These are phyloP conservation scores for Danio jaintianensis DNA, from an alignment of 2,797 vertebrate genomes.

Conservation along the genomic window DNA sequence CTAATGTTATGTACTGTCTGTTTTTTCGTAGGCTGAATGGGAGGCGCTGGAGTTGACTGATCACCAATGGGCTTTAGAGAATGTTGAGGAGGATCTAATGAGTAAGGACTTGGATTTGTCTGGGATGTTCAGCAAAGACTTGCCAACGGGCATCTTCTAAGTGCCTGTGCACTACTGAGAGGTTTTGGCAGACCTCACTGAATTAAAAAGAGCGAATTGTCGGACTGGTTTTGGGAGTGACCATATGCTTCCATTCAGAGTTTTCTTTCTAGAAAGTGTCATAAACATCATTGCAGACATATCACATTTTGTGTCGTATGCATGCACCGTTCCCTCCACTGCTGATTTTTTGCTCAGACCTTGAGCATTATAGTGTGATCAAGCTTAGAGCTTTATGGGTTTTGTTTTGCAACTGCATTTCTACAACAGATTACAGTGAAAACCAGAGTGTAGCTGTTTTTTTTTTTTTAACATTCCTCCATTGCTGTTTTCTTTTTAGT, in stretches of 20 bases:
- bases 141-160: conserved; percentile 96
- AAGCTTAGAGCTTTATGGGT: conserved; percentile 17
- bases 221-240: conserved; percentile 39
- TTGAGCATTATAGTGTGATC: neutral
- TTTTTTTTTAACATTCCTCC: conserved; percentile 36
- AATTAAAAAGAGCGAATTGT: conserved; percentile 12
- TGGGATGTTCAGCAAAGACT: conserved; percentile 96
- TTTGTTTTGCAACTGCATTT: neutral
- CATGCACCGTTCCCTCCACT: conserved; percentile 50
- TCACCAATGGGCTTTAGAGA: conserved; percentile 97
- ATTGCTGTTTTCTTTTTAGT: neutral
- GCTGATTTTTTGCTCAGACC: neutral
- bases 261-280: conserved; percentile 32
- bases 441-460: neutral
- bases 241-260: neutral
- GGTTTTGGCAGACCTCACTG: conserved; percentile 29
- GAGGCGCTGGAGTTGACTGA: conserved; percentile 96
- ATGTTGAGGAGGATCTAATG: conserved; percentile 97
- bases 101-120: conserved; percentile 94
- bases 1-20: neutral
- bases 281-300: conserved; percentile 51
- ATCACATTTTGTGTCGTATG: conserved; percentile 41
- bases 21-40: conserved; percentile 90
- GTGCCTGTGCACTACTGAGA: conserved; percentile 50
- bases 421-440: conserved; percentile 14